Evolutionary conservation across 2,797 vertebrate genomes (phyloP).

Genomic region (Hoplostethus atlanticus): DNA sequence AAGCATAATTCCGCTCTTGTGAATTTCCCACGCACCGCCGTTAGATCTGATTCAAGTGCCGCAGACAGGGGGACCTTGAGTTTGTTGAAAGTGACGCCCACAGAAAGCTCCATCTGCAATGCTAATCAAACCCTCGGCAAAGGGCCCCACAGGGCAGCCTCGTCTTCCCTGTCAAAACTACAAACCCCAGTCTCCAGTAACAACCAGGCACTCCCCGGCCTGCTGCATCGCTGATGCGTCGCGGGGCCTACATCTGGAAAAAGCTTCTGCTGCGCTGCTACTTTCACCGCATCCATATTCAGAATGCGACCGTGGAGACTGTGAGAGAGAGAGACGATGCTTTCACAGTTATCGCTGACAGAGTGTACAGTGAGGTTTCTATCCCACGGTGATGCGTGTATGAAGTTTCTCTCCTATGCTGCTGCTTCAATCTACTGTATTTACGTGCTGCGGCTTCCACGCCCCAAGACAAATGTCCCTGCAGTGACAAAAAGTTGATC

Average conservation of each 20-base stretch:
- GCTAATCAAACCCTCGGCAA: conserved; percentile 78
- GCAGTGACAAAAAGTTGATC: too few species aligned
- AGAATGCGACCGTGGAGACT: conserved; percentile 11
- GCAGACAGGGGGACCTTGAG: conserved; percentile 69
- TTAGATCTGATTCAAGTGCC: conserved; percentile 73
- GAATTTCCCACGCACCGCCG: conserved; percentile 69
- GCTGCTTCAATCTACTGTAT: too few species aligned
- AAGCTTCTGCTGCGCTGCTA: conserved; percentile 31
- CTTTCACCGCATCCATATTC: conserved; percentile 47
- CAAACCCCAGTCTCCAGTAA: conserved; percentile 56
- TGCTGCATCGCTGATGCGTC: conserved; percentile 54
- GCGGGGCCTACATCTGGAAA: conserved; percentile 31
- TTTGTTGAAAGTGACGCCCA: conserved; percentile 81
- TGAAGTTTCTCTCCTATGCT: too few species aligned
- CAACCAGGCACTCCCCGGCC: conserved; percentile 38
- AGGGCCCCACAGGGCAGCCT: conserved; percentile 60
- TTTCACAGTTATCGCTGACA: not conserved
- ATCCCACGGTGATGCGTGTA: not conserved
- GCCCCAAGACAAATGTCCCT: too few species aligned
- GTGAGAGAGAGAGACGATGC: conserved; percentile 6
- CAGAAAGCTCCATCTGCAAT: conserved; percentile 82
- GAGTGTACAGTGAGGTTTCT: not conserved
- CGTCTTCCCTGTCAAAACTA: conserved; percentile 57
- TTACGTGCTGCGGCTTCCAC: too few species aligned
- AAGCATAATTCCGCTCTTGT: conserved; percentile 57